Base-by-base conservation (phyloP, 1,140 invertebrate species). In the Latrodectus geometricus region DNA sequence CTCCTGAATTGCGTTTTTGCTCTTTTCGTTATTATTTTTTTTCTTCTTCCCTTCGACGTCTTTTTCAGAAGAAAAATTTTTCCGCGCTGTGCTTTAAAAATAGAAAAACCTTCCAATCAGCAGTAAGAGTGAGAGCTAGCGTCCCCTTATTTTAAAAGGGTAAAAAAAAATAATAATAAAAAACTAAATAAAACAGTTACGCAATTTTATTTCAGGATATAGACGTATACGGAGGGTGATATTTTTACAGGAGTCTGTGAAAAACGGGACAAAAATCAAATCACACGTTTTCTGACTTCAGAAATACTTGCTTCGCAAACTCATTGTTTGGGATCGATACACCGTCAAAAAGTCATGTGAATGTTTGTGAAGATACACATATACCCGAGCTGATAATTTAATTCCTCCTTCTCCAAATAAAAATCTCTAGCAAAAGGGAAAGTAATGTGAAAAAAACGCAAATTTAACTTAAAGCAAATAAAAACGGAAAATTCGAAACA, bases 81-180 rank as follows among this genome's bases (percentile, higher is more conserved):
- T 49, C 50, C 56, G 70, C 80, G 70, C 70, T 83, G 61, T 68
- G 80, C 80, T 83, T 83, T 83, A 83, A 84, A 75, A 84, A 84
- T 74, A 75, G 70, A 49, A 74, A 83, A 83, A 83, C 20, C 52
- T 56, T 84, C 73, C 82, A 75, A 75, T 84, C 82, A 84, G 82
- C 82, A 84, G 35, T 65, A 83, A 83, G 80, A 73, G 79, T 72
- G 68, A 70, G 50, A 23, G 49, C 68, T 12, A 54, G 52, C 35
- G 35, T 35, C 35, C 35, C 35, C 35, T 35, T 35, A 35, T 35
- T 35, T 35, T 35, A 35, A 35, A 35, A 35, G n/a, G 74, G 35
- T 49, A 54, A 76, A 54, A 76, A 73, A 35, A n/a, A n/a, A n/a
- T n/a, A n/a, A 35, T 35, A 35, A 35, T 35, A 35, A 35, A 5